Evolutionary conservation across 1,140 invertebrate genomes (phyloP).

Genomic region (Babylonia areolata): DNA sequence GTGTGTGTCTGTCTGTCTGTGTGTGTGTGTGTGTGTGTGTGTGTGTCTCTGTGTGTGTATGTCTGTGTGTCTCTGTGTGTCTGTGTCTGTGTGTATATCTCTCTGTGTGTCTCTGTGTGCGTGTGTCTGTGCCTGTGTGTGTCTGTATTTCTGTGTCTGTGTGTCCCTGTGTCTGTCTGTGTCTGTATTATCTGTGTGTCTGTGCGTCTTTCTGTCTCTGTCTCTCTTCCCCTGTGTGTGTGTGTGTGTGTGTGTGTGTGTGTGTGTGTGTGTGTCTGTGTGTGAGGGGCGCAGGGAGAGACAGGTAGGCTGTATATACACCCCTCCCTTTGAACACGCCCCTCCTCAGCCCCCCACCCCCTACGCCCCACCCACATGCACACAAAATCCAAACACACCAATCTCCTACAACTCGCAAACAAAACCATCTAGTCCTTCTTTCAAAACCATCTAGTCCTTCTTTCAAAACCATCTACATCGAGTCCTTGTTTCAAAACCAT

Average conservation of each 20-base stretch:
- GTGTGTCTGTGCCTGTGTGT: neutral
- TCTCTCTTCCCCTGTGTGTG: neutral
- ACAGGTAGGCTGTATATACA: too few species aligned
- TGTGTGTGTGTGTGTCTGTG: too few species aligned
- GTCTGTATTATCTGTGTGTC: neutral
- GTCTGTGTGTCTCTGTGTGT: neutral
- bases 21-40: neutral
- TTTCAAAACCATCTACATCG: too few species aligned
- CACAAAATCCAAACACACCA: too few species aligned
- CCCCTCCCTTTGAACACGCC: too few species aligned
- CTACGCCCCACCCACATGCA: too few species aligned
- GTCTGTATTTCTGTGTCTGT: neutral
- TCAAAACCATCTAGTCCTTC: too few species aligned
- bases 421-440: too few species aligned
- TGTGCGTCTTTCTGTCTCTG: neutral
- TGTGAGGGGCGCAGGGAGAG: too few species aligned
- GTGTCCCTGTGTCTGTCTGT: neutral
- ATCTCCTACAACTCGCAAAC: too few species aligned
- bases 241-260: neutral
- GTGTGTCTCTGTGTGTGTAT: neutral
- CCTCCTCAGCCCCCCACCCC: too few species aligned
- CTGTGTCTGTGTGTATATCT: neutral
- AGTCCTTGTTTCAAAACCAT: too few species aligned
- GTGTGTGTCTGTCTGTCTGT: neutral
- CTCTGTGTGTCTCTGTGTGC: neutral